Conservation (phyloP, 2,113 vertebrate genomes). For the Takifugu bimaculatus region DNA sequence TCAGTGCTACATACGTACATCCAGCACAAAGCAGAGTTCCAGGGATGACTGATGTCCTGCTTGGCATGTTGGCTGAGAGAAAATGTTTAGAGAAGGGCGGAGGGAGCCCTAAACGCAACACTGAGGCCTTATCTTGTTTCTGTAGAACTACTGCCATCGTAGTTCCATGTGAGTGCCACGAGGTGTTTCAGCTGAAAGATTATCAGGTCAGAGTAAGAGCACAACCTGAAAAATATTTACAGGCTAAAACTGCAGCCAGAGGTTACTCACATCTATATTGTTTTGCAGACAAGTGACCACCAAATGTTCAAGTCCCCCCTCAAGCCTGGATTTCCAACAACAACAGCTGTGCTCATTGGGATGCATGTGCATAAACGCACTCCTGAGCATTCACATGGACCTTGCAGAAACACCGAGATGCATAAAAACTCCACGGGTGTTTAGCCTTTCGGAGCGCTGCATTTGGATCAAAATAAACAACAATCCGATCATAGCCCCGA, state of each 20-base stretch:
- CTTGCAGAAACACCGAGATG: conserved; percentile 24
- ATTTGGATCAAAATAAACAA: conserved; percentile 41
- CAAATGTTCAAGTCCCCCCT: neutral
- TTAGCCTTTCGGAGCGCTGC: conserved; percentile 49
- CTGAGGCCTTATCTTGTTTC: conserved; percentile 53
- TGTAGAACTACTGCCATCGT: conserved; percentile 34
- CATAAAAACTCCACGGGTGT: conserved; percentile 31
- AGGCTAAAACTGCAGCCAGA: too few relatives aligned
- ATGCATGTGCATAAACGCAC: conserved; percentile 10
- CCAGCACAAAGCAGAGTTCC: conserved; percentile 22
- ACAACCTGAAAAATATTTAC: too few relatives aligned
- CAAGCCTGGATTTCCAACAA: too few relatives aligned
- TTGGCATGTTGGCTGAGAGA: conserved; percentile 38
- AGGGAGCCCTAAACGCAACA: conserved; percentile 32
- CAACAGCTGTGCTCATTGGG: conserved; percentile 20
- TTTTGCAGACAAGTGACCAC: conserved; percentile 13
- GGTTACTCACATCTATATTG: neutral
- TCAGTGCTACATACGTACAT: conserved; percentile 9
- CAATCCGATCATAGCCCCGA: conserved; percentile 54
- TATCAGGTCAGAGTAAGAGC: too few relatives aligned
- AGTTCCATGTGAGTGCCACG: conserved; percentile 1
- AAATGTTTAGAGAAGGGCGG: conserved; percentile 57
- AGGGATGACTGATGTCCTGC: conserved; percentile 43
- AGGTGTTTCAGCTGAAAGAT: too few relatives aligned
- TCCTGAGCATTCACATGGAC: conserved; percentile 4